phyloP scores from a whole-genome alignment of 2,113 vertebrate species.

The Hippocampus zosterae region DNA sequence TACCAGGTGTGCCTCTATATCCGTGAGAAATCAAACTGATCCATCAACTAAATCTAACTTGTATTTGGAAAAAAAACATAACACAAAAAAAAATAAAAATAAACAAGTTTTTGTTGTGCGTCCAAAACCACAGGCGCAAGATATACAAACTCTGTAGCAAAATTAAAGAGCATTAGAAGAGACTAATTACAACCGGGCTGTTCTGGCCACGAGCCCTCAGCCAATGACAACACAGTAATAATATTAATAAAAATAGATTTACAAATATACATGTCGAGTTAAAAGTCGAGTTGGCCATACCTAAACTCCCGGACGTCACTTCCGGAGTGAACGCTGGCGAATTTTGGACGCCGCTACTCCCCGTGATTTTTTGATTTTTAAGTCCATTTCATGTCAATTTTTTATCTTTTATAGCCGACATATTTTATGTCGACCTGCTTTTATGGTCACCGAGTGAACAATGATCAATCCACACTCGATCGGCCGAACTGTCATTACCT shows the following conservation, averaged over 20 bases:
- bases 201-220: background rate
- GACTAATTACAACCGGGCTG: constrained; percentile 22
- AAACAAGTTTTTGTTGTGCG: constrained; percentile 4
- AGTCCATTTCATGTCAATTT: too few species aligned
- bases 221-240: constrained; percentile 40
- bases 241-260: constrained; percentile 54
- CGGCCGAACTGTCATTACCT: too few species aligned
- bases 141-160: constrained; percentile 22
- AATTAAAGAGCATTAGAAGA: constrained; percentile 40
- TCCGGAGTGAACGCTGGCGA: too few species aligned
- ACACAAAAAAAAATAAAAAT: background rate
- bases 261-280: constrained; percentile 46
- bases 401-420: too few species aligned
- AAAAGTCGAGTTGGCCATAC: too few species aligned
- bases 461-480: too few species aligned
- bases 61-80: too few species aligned
- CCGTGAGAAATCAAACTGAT: background rate
- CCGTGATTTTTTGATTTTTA: too few species aligned
- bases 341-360: too few species aligned
- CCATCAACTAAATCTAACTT: background rate
- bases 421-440: too few species aligned
- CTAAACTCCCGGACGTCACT: too few species aligned
- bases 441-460: too few species aligned
- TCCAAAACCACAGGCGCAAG: constrained; percentile 27
- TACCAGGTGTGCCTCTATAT: background rate